Base-by-base conservation (phyloP, 2,113 vertebrate genomes). In the Emydura subglobosa region DNA sequence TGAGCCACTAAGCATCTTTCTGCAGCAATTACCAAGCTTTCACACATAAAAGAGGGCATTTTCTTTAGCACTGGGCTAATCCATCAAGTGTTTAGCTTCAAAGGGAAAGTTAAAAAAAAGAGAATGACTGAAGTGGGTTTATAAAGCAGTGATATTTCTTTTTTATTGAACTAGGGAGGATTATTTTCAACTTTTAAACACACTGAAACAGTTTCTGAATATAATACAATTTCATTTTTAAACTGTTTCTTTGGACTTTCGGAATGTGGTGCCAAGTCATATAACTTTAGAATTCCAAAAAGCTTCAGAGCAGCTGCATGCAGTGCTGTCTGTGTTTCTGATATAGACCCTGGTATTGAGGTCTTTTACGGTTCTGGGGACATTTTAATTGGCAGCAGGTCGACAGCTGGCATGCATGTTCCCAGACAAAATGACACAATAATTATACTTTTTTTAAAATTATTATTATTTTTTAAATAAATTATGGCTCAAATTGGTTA, bases 21-120 rank as follows among this genome's bases (percentile, higher is more conserved):
- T 98, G 98, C 98, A 99, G 98, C 99, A 99, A 99, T 99, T 99
- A 99, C 98, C 98, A 99, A 99, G 98, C 98, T 98, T 99, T 98
- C 96, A 98, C 98, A 98, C 98, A 98, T 98, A 98, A 98, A 98
- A 98, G 98, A 97, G 98, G 97, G 98, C 98, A 98, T 98, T 99
- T 98, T 98, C 98, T 99, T 99, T 98, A 98, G 98, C 98, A 98
- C 95, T 97, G 95, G 98, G 97, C 97, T 99, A 98, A 99, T 99
- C 98, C 99, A 99, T 98, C 98, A 99, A 98, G 98, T 98, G 98
- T 98, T 98, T 98, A 98, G 98, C 98, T 99, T 99, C 98, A 98
- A 98, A 99, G 97, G 79, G 55, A 98, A 96, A 84, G 79, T 7
- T 86, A 79, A 34, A 39, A 89, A 57, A 5, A 24, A 79, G 44